These are phyloP conservation scores for Gryllus longicercus DNA, from an alignment of 2,888 invertebrate genomes.

Conservation along the genomic window DNA sequence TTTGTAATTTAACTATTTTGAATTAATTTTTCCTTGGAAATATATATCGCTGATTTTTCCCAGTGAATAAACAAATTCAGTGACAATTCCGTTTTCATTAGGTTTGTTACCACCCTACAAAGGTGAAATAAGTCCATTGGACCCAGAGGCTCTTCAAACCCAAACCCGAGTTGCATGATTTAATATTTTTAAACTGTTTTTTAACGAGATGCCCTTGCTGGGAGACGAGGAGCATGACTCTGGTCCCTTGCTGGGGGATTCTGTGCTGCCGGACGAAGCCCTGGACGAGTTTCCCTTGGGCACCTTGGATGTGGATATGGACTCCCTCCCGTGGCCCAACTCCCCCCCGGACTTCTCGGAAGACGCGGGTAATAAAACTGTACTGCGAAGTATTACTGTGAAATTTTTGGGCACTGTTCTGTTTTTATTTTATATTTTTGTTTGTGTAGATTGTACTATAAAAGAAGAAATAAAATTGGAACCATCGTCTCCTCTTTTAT, in stretches of 20 bases:
- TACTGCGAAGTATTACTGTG: too few species aligned
- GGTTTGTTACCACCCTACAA: too few species aligned
- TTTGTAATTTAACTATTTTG: too few species aligned
- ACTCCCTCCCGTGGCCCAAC: slow-evolving; percentile 36
- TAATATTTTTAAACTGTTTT: slow-evolving; percentile 12
- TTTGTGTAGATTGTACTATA: slow-evolving; percentile 35
- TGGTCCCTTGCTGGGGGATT: slow-evolving; percentile 26
- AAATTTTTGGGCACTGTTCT: too few species aligned
- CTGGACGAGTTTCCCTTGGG: slow-evolving; percentile 35
- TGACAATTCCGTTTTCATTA: too few species aligned
- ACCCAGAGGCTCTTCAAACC: too few species aligned
- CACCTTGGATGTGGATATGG: slow-evolving; percentile 35
- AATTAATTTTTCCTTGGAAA: too few species aligned
- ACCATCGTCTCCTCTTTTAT: slow-evolving; percentile 36
- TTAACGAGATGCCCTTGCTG: slow-evolving; percentile 39
- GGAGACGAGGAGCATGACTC: slow-evolving; percentile 34
- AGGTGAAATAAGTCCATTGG: too few species aligned
- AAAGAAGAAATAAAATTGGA: slow-evolving; percentile 40
- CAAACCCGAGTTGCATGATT: background rate
- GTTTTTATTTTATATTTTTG: background rate
- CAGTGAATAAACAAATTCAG: too few species aligned
- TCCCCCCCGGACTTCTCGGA: slow-evolving; percentile 32
- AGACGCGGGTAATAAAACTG: slow-evolving; percentile 29
- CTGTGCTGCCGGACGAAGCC: slow-evolving; percentile 32
- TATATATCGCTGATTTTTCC: too few species aligned